Base-by-base conservation (phyloP, 2,888 invertebrate species). In the Xanthia togata region DNA sequence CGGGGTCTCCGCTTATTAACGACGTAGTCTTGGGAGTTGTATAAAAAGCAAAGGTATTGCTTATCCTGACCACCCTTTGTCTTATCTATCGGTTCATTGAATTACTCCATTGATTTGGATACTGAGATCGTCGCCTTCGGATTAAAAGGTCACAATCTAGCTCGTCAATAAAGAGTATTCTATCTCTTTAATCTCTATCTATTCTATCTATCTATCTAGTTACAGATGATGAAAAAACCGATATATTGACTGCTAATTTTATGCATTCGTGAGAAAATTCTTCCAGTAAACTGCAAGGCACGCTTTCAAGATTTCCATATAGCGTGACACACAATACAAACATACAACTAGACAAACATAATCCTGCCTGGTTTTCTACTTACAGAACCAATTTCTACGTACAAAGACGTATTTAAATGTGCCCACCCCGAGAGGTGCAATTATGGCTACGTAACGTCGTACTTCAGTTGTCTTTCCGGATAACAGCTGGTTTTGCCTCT, bases 401-500 rank as follows among this genome's bases (percentile, higher is more conserved):
- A 26, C 57, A 71, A 80, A 14, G 35, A 38, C 44, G n/a, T 70
- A n/a, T n/a, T 14, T 31, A 53, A 75, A 59, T 50, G 50, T 57
- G 26, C 23, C 26, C 20, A 67, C 26, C 35, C 44, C 35, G 35
- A 64, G 38, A 63, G 38, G 4, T 70, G 62, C 26, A 79, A 84
- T 70, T 70, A 79, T n/a, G n/a, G 47, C 31, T 62, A 53, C 31
- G 2, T 31, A 31, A 31, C 31, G 31, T 71, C 57, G 17, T 71
- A 70, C 65, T 76, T 59, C 65, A 81, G 57, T 53, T 73, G 44
- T 81, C 81, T 81, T 70, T 68, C 59, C 53, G n/a, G 63, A 68
- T 59, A 68, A 50, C 35, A 71, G 26, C 68, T 38, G 62, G 23
- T 31, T 47, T 23, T 71, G 14, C 50, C 20, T 31, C 38, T 50